Evolutionary conservation across 2,797 vertebrate species (phyloP).

Genomic region (Rousettus madagascariensis): DNA sequence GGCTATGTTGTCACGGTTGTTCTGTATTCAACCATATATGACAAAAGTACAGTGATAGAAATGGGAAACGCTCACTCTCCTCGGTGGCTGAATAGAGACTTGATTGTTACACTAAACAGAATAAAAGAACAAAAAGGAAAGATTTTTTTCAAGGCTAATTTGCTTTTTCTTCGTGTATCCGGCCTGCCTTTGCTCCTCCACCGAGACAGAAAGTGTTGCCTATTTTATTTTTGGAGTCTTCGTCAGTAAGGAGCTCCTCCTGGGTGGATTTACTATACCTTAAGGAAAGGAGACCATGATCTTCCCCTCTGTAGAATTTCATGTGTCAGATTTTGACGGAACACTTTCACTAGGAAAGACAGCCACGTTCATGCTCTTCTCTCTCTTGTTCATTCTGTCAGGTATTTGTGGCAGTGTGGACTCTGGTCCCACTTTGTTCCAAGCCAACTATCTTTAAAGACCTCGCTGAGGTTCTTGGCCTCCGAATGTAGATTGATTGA

Average conservation of each 20-base stretch:
- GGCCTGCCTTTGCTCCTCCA: background rate
- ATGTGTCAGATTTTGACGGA: background rate
- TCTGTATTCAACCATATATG: background rate
- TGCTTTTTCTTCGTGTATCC: background rate
- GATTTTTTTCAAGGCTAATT: background rate
- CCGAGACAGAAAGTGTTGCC: background rate
- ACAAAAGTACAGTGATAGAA: background rate
- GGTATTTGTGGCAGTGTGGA: background rate
- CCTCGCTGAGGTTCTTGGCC: background rate
- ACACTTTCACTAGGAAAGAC: background rate
- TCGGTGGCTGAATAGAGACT: background rate
- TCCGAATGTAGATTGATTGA: background rate
- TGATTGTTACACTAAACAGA: background rate
- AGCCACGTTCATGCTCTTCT: accelerated
- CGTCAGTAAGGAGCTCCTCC: background rate
- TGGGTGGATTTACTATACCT: accelerated
- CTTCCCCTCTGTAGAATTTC: background rate
- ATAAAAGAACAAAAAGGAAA: background rate
- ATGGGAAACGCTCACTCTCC: accelerated
- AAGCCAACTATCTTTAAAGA: background rate
- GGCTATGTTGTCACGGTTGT: background rate
- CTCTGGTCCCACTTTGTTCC: background rate
- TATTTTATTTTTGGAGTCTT: background rate
- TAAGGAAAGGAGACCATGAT: background rate
- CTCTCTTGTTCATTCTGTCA: background rate